Evolutionary conservation across 2,797 vertebrate genomes (phyloP).

Genomic region (Macropodus opercularis): DNA sequence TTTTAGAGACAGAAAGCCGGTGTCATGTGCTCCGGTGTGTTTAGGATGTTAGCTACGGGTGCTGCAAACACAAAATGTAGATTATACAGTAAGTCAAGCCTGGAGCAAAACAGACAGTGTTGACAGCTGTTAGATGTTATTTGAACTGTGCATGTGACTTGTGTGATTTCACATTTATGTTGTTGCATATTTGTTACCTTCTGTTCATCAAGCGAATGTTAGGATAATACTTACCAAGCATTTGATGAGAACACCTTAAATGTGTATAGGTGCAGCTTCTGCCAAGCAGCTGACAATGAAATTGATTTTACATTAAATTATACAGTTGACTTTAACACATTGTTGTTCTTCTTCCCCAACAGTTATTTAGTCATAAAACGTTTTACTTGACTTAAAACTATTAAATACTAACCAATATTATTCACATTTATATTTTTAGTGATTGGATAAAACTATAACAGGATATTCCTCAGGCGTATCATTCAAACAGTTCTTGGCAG

Average conservation of each 20-base stretch:
- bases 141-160: slow-evolving; percentile 8
- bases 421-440: neutral
- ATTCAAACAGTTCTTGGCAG: neutral
- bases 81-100: slow-evolving; percentile 11
- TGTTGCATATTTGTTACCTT: slow-evolving; percentile 14
- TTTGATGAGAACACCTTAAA: neutral
- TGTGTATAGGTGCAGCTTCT: slow-evolving; percentile 1
- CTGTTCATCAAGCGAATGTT: slow-evolving; percentile 6
- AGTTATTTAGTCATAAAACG: neutral
- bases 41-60: slow-evolving; percentile 18
- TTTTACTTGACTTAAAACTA: neutral
- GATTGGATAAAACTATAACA: neutral
- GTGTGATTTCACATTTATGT: neutral
- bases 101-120: slow-evolving; percentile 20
- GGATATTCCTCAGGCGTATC: neutral
- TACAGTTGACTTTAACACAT: neutral
- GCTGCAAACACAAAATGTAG: slow-evolving; percentile 29
- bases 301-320: too few species aligned
- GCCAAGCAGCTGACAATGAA: slow-evolving; percentile 1
- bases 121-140: slow-evolving; percentile 20
- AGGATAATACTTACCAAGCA: neutral
- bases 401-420: neutral
- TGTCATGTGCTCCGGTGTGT: slow-evolving; percentile 13
- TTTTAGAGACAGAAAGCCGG: slow-evolving; percentile 29
- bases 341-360: neutral